Base-by-base conservation (phyloP, 1,140 invertebrate genomes). In the Drosophila tsacasi region DNA sequence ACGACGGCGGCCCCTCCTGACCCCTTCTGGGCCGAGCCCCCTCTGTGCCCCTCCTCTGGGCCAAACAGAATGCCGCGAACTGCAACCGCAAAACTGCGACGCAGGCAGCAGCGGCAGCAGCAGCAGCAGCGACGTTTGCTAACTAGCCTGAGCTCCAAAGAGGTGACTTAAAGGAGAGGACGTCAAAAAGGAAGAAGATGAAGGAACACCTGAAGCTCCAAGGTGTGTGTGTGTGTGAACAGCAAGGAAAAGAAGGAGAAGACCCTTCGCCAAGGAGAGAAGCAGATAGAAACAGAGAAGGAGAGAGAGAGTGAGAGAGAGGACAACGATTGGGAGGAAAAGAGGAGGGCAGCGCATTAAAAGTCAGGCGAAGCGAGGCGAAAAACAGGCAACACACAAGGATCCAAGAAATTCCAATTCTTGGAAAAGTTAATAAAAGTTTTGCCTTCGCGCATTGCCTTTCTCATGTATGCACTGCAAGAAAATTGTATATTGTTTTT, bases 381-480 rank as follows among this genome's bases (percentile, higher is more conserved):
- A 86, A 85, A 57, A 87, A 81, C 79, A 86, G 83, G 83, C 84
- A 87, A 86, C 52, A 73, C 42, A 73, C 42, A 73, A 87, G 84
- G 84, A 87, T 87, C 84, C 84, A 87, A 87, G 84, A 87, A 87
- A 87, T 87, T 89, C 81, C 84, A 84, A 81, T 87, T 87, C 84
- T 87, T 68, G 85, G 84, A 87, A 87, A 87, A 87, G 84, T 89
- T 87, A 89, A 87, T 87, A 87, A 87, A 87, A 87, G 84, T 87
- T 86, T 89, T 87, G 84, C 77, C 77, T 84, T 83, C 67, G 74
- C 71, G 67, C 84, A 82, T 83, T 83, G 83, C 83, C 81, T 87
- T 87, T 89, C 79, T 76, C 81, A 78, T 72, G 66, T 64, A 35
- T 61, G 40, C 62, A 77, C 62, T 57, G 40, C 5, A 7, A 35